Conservation (phyloP, 2,113 vertebrate genomes). For the Galbula dea region DNA sequence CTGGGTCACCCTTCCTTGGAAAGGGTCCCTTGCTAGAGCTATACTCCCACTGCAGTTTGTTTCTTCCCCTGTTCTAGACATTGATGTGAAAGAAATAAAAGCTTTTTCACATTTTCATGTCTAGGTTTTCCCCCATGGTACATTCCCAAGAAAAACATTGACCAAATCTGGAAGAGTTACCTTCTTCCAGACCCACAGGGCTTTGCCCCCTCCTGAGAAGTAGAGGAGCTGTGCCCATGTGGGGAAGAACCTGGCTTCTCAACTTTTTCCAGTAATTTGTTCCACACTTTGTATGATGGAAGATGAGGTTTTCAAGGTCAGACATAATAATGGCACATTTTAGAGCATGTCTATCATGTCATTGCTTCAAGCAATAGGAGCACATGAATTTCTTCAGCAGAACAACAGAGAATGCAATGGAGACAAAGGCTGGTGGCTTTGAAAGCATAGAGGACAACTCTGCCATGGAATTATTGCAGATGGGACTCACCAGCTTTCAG, state of each 20-base stretch:
- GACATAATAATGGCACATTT: conserved; percentile 23
- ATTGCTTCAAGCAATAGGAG: background rate
- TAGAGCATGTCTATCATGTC: background rate
- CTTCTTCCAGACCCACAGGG: background rate
- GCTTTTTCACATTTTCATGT: background rate
- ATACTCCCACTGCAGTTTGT: background rate
- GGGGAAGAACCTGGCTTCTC: background rate
- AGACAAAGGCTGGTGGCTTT: background rate
- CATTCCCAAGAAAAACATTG: background rate
- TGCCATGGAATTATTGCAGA: background rate
- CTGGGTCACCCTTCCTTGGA: background rate
- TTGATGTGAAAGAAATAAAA: background rate
- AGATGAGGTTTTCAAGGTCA: conserved; percentile 45
- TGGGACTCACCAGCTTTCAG: background rate
- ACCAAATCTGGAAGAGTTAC: background rate
- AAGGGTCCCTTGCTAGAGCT: background rate
- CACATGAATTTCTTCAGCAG: background rate
- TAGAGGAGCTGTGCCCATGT: background rate
- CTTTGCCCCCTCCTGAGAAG: background rate
- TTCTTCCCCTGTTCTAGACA: background rate
- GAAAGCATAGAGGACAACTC: background rate
- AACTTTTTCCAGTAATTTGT: conserved; percentile 5
- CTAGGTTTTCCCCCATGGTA: background rate
- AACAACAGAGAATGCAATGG: background rate
- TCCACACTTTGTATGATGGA: background rate